phyloP scores from a whole-genome alignment of 2,113 vertebrate species.

The Spilogale gracilis region DNA sequence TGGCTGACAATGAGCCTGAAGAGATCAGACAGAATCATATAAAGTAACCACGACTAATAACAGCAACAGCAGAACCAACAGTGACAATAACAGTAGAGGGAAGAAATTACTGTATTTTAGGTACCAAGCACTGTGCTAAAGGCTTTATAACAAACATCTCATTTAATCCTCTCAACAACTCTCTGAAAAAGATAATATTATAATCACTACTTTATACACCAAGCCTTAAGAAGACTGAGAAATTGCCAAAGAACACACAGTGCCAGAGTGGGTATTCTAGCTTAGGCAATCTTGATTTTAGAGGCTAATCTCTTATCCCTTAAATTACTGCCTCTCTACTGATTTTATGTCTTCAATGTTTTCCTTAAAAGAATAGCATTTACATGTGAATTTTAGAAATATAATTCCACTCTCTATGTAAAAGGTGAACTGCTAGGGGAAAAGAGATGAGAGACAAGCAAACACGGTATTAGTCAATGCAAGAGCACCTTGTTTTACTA shows the following conservation, averaged over 20 bases:
- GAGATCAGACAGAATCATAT: not conserved
- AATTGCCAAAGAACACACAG: slow-evolving; percentile 10
- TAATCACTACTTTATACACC: slow-evolving; percentile 8
- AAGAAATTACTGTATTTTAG: not conserved
- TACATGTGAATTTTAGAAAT: slow-evolving; percentile 54
- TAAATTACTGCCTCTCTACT: not conserved
- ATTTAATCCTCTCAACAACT: slow-evolving; percentile 17
- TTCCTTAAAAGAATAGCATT: not conserved
- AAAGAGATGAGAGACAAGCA: slow-evolving; percentile 19
- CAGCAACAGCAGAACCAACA: not conserved
- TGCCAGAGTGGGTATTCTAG: not conserved
- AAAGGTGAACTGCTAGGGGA: not conserved
- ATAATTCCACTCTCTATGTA: not conserved
- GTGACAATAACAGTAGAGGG: accelerated
- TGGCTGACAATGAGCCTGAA: not conserved
- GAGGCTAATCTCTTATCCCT: slow-evolving; percentile 1
- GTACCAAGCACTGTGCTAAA: not conserved
- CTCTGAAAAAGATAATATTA: not conserved
- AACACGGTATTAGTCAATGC: not conserved
- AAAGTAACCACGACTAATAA: not conserved
- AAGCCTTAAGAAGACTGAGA: not conserved
- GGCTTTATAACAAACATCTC: not conserved
- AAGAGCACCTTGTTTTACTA: slow-evolving; percentile 34
- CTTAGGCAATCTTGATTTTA: not conserved
- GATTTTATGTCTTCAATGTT: not conserved